These are phyloP conservation scores for Lophotis ruficrista DNA, from an alignment of 2,113 vertebrate species.

Conservation along the genomic window DNA sequence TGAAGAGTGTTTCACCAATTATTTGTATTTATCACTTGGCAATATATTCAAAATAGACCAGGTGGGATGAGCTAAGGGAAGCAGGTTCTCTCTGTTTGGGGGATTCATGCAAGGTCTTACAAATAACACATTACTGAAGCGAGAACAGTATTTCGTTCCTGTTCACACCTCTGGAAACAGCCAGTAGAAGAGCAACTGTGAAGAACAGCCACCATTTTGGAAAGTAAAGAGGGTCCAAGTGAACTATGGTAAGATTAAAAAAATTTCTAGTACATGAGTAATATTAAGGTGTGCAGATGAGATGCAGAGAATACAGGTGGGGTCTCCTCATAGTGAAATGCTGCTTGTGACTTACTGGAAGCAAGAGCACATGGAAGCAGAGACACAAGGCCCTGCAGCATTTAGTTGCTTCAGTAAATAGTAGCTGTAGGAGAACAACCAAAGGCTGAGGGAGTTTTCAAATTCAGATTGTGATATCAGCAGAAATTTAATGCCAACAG, in stretches of 20 bases:
- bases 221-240: neutral
- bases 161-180: neutral
- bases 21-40: neutral
- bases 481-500: neutral
- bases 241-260: neutral
- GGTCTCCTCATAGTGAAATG: neutral
- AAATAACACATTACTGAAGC: neutral
- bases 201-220: neutral
- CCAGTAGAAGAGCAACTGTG: neutral
- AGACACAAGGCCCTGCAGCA: neutral
- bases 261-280: neutral
- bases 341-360: neutral
- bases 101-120: neutral
- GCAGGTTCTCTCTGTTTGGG: neutral
- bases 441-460: neutral
- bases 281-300: neutral
- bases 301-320: fast-evolving
- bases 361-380: neutral
- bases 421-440: neutral
- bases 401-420: neutral
- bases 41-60: neutral
- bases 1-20: neutral
- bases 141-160: neutral
- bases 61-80: neutral
- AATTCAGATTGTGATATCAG: neutral